Conservation (phyloP, 2,797 vertebrate species). For the Myotis findleyi region DNA sequence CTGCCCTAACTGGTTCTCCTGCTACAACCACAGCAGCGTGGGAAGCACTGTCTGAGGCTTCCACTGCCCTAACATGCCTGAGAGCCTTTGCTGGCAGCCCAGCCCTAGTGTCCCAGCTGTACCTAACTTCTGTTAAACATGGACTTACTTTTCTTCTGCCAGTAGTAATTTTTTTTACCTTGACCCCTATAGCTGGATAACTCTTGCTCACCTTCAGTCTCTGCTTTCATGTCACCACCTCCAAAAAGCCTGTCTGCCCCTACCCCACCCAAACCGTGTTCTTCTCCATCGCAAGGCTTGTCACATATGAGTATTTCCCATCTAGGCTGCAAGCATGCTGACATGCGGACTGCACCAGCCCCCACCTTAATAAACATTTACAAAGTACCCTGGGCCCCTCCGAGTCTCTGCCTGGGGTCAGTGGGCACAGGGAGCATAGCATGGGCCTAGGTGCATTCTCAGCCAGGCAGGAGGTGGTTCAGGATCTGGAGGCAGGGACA, state of each 20-base stretch:
- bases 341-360: neutral
- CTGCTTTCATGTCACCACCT: neutral
- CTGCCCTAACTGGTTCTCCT: neutral
- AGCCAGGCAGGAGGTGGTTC: neutral
- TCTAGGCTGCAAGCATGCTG: neutral
- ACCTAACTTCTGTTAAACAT: no score
- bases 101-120: neutral
- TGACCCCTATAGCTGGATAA: neutral
- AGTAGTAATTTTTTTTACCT: neutral
- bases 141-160: neutral
- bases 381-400: neutral
- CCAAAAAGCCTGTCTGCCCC: neutral
- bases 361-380: neutral
- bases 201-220: neutral
- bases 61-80: neutral
- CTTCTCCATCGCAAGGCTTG: neutral
- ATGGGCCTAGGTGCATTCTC: fast-evolving
- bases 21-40: neutral
- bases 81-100: neutral
- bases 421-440: neutral
- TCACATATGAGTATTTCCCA: neutral
- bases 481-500: neutral
- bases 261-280: neutral
- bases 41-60: neutral
- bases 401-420: neutral